Conservation (phyloP, 1,140 invertebrate genomes). For the Zaprionus kolodkinae region DNA sequence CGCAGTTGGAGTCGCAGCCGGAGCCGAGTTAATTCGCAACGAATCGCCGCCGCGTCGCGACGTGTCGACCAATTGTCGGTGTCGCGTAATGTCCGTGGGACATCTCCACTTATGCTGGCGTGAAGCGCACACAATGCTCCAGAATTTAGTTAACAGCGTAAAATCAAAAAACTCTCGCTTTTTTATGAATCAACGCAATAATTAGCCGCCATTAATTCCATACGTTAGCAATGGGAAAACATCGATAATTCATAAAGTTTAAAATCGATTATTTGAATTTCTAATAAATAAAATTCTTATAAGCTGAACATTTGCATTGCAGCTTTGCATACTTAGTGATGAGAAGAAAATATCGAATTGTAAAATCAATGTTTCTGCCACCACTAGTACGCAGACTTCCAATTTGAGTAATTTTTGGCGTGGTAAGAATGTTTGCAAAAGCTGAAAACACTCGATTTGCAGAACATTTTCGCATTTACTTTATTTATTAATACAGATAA, state of each 20-base stretch:
- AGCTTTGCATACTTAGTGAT: background rate
- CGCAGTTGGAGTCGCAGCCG: background rate
- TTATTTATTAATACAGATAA: background rate
- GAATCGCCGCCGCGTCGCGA: constrained; percentile 27
- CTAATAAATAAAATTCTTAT: background rate
- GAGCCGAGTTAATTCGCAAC: constrained; percentile 1
- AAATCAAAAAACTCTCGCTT: constrained; percentile 34
- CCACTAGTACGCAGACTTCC: background rate
- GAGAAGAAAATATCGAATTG: background rate
- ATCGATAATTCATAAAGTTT: background rate
- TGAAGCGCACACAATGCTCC: constrained; percentile 65
- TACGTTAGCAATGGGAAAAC: background rate
- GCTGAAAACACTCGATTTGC: background rate
- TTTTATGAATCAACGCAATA: constrained; percentile 71
- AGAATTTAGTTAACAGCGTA: constrained; percentile 66
- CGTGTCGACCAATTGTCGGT: constrained; percentile 48
- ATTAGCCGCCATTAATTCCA: background rate
- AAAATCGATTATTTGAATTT: background rate
- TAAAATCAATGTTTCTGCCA: background rate
- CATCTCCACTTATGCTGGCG: constrained; percentile 62
- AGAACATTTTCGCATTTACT: constrained; percentile 1
- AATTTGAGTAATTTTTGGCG: background rate
- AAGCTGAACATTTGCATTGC: background rate
- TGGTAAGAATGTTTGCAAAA: background rate
- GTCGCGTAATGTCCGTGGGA: constrained; percentile 20